Base-by-base conservation (phyloP, 2,888 invertebrate genomes). In the Melikaiella ostensackeni region DNA sequence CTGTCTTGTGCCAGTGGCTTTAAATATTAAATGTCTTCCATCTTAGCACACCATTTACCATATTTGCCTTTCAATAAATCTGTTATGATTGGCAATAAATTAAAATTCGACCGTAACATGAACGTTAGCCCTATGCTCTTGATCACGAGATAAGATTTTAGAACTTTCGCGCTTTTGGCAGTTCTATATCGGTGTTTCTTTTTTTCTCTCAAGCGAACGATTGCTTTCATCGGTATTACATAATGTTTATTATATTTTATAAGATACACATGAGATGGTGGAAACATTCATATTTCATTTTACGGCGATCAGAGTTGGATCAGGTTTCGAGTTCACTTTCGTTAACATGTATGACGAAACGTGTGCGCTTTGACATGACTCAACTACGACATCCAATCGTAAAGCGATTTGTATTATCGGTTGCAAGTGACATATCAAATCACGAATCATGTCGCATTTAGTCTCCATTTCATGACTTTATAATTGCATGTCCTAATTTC, bases 311-410 rank as follows among this genome's bases (percentile, higher is more conserved):
- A 70, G 73, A 76, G 59, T 16, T 61, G 62, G 61, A 74, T 78
- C 66, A 74, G 75, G 35, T 78, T 38, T 78, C 50, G 5, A 62
- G 38, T 77, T 74, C 66, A 55, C n/a, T 70, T 79, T 77, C 66
- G 74, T 79, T 74, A 76, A 55, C n/a, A 46, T 50, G 33, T 30
- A 70, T 50, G 21, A 55, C 50, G 79, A 79, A 75, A 79, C 42
- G 76, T 88, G 87, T 88, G 88, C 88, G 87, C 81, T 87, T 88
- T 86, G 86, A 88, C 85, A 80, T 84, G 77, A 83, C 79, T 81
- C 78, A 81, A 35, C 59, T 42, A 42, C 64, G 64, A 64, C 24
- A 70, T 70, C 27, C 46, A 5, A 50, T 30, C 70, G n/a, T 55
- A 46, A 33, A 70, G 46, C 70, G 30, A 30, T 70, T 70, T 46